phyloP scores from a whole-genome alignment of 2,797 vertebrate species.

The Tangara arthus region DNA sequence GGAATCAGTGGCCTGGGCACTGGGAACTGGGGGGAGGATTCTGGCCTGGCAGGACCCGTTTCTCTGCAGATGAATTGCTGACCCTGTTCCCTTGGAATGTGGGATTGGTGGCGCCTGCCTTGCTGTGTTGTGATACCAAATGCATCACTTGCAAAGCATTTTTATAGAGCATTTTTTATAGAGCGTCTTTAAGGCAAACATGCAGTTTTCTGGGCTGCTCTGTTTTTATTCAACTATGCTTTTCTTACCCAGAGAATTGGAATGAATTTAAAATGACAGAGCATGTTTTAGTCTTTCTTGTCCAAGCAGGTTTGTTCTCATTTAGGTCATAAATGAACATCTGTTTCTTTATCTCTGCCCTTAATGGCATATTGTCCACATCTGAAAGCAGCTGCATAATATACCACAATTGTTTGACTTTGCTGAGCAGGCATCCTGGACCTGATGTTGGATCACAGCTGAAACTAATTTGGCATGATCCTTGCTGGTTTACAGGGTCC shows the following conservation, averaged over 20 bases:
- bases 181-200: background rate
- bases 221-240: background rate
- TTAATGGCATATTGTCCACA: constrained; percentile 20
- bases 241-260: background rate
- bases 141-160: background rate
- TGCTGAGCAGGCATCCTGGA: constrained; percentile 32
- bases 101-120: background rate
- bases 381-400: constrained; percentile 40
- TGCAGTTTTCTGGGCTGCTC: background rate
- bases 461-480: constrained; percentile 3
- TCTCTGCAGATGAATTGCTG: background rate
- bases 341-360: constrained; percentile 45
- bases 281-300: background rate
- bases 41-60: background rate
- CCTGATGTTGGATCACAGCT: constrained; percentile 26
- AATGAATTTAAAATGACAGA: background rate
- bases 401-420: background rate
- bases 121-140: background rate
- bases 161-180: background rate
- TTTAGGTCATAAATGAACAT: constrained; percentile 28
- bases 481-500: background rate
- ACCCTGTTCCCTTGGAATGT: background rate
- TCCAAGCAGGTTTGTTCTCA: constrained; percentile 22
- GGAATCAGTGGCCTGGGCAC: background rate
- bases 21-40: background rate